A percentile compares a stretch with the other conserved stretches of the same genome.
Evolutionary conservation across 1,140 invertebrate genomes (phyloP).

Genomic region (Kradibia gibbosae): DNA sequence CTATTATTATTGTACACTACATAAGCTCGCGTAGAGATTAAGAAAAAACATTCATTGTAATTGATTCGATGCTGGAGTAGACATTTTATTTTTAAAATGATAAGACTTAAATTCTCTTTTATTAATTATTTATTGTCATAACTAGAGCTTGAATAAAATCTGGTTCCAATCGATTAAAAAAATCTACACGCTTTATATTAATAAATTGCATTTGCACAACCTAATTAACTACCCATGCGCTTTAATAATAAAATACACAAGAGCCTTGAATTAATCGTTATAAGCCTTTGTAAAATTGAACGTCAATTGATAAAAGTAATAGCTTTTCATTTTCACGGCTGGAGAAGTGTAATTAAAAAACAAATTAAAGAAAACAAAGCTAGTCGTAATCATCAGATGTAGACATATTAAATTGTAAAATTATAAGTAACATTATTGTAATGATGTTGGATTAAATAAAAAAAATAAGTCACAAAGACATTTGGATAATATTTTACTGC

Average conservation of each 20-base stretch:
- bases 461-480: too few species aligned
- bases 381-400: too few species aligned
- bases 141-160: neutral
- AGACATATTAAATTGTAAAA: too few species aligned
- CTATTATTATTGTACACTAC: neutral
- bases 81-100: neutral
- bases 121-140: neutral
- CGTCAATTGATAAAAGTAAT: neutral
- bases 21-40: neutral
- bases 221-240: too few species aligned
- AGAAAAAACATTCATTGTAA: neutral
- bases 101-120: neutral
- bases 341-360: neutral
- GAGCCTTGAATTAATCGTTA: neutral
- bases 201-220: neutral
- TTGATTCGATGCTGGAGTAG: neutral
- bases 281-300: neutral
- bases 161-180: neutral
- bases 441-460: too few species aligned
- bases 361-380: neutral
- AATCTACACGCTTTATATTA: conserved; percentile 24
- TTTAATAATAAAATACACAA: conserved; percentile 1
- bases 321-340: neutral
- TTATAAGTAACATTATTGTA: too few species aligned
- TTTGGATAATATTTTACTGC: too few species aligned